Percentiles rank a stretch among this genome's conserved stretches.
Conservation (phyloP, 1,140 invertebrate genomes). For the Hydropsyche tenuis region DNA sequence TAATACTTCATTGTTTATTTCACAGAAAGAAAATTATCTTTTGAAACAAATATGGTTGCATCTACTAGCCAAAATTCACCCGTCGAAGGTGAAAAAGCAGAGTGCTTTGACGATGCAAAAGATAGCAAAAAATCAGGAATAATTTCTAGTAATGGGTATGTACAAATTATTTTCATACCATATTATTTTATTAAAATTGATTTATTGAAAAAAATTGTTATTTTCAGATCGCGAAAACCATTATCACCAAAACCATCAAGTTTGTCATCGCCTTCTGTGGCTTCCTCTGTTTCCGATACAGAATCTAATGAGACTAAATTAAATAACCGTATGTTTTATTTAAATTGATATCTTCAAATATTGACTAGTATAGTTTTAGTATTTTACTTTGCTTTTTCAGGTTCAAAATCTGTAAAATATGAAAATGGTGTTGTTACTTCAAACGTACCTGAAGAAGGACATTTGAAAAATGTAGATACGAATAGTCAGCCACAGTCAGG, state of each 20-base stretch:
- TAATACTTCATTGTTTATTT: background rate
- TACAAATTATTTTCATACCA: background rate
- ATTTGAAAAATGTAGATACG: constrained; percentile 31
- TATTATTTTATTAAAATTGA: background rate
- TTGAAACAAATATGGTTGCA: constrained; percentile 20
- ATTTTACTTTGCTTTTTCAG: constrained; percentile 9
- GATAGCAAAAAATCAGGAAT: background rate
- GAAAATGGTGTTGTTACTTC: constrained; percentile 31
- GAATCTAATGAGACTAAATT: constrained; percentile 24
- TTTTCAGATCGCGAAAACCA: constrained; percentile 27
- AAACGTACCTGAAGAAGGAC: constrained; percentile 62
- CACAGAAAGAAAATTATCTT: constrained; percentile 29
- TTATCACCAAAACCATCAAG: constrained; percentile 25
- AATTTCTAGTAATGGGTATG: too few species aligned
- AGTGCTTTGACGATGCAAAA: background rate
- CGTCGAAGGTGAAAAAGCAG: constrained; percentile 11
- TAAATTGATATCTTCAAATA: background rate
- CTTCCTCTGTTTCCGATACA: constrained; percentile 29
- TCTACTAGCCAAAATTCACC: constrained; percentile 30
- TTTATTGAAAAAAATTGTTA: background rate
- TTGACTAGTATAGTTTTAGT: constrained; percentile 51
- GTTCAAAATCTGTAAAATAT: constrained; percentile 23
- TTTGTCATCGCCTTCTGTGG: constrained; percentile 26
- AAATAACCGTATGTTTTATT: background rate
- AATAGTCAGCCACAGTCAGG: constrained; percentile 13